phyloP scores from a whole-genome alignment of 2,797 vertebrate species.

The Rhynchotus rufescens region DNA sequence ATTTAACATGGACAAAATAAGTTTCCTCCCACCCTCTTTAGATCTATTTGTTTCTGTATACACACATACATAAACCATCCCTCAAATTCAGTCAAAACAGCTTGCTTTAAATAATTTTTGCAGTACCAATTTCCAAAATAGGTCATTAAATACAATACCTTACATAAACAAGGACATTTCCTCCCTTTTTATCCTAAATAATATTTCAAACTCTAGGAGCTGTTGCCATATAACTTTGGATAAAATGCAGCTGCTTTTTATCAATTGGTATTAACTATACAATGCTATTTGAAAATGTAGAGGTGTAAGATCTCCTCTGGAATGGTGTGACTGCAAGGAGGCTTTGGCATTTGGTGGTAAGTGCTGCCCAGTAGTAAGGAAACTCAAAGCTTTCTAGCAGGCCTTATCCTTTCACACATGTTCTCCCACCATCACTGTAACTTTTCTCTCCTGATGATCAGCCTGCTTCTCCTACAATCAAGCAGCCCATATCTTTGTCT shows the following conservation, averaged over 20 bases:
- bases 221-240: not conserved
- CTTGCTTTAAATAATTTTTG: not conserved
- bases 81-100: conserved; percentile 19
- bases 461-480: not conserved
- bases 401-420: not conserved
- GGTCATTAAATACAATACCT: conserved; percentile 8
- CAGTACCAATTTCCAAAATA: not conserved
- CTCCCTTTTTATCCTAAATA: not conserved
- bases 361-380: not conserved
- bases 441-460: not conserved
- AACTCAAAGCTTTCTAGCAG: conserved; percentile 14
- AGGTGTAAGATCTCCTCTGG: not conserved
- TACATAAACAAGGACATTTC: not conserved
- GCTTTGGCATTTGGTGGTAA: conserved; percentile 1
- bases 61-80: not conserved
- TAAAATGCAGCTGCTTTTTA: not conserved
- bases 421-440: not conserved
- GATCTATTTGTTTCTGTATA: not conserved
- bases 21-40: not conserved
- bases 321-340: not conserved
- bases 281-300: conserved; percentile 12
- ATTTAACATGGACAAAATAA: not conserved
- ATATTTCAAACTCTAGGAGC: not conserved
- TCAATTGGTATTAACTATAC: not conserved
- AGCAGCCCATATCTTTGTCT: not conserved